Evolutionary conservation across 2,888 invertebrate species (phyloP).

Genomic region (Drosophila macrospina): DNA sequence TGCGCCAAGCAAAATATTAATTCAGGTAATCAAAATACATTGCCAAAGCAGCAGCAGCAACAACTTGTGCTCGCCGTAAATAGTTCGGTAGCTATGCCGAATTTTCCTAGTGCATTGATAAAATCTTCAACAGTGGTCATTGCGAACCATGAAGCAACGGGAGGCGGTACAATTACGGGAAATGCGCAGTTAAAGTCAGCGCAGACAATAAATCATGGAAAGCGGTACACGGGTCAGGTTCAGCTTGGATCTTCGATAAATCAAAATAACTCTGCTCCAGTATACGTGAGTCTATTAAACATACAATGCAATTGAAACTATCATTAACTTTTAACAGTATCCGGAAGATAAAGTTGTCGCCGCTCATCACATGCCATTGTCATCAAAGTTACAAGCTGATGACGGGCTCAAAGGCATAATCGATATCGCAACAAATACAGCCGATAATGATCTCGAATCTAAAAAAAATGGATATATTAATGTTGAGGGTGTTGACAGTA

Average conservation of each 20-base stretch:
- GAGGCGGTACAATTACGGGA: not conserved
- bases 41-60: constrained; percentile 56
- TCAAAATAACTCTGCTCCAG: constrained; percentile 79
- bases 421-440: constrained; percentile 4
- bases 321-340: constrained; percentile 43
- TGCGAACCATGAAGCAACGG: constrained; percentile 43
- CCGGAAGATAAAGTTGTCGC: constrained; percentile 50
- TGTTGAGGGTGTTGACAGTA: constrained; percentile 16
- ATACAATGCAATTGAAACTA: not conserved
- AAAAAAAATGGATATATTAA: constrained; percentile 32
- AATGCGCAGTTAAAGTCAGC: constrained; percentile 32
- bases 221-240: constrained; percentile 39
- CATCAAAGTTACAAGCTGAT: constrained; percentile 39
- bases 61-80: constrained; percentile 53
- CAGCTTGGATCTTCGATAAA: constrained; percentile 40
- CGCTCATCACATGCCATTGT: constrained; percentile 10
- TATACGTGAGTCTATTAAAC: constrained; percentile 67
- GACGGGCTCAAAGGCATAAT: constrained; percentile 11
- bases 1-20: constrained; percentile 67
- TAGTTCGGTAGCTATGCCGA: constrained; percentile 49
- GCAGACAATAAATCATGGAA: constrained; percentile 46
- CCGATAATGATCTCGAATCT: constrained; percentile 22
- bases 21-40: constrained; percentile 77
- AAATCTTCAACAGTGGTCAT: constrained; percentile 64
- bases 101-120: constrained; percentile 58